Evolutionary conservation across 1,140 invertebrate genomes (phyloP), one percentile per base, ranked within the genome.

Genomic region (Brachionus angularis): DNA sequence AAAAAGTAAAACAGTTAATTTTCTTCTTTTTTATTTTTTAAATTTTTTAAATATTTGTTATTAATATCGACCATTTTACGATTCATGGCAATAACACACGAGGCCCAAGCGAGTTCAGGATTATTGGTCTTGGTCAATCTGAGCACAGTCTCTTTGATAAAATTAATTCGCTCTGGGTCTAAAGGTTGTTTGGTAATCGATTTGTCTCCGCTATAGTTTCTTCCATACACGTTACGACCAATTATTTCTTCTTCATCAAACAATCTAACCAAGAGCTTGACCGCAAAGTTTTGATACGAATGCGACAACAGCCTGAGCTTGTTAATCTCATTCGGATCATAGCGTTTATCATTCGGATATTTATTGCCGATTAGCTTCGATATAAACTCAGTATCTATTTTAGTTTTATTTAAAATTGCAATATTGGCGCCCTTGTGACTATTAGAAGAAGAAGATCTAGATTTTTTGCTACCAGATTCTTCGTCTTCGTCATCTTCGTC

Each of bases 381-480:
- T 67, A 67, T 67, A n/a, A 67, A 67, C 8, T 67, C 62, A 5
- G 62, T 67, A 42, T 67, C 62, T 47, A 67, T 67, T 67, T 67
- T 67, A 29, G 62, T 67, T 33, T 67, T 67, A 42, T 67, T 67
- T 21, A 67, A n/a, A 67, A 67, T 67, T 7, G 62, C 62, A 5
- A 47, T 67, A 12, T 67, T 47, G 3, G 29, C 47, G 10, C 62
- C 25, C 27, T 58, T 58, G 18, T 7, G 16, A 10, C 33, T 23
- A 0, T 33, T 10, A 3, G n/a, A n/a, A n/a, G n/a, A n/a, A n/a
- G n/a, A n/a, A n/a, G n/a, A n/a, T n/a, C n/a, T n/a, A n/a, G 53
- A 58, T 23, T 39, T 36, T 39, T 58, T 58, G 27, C 27, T 36
- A 1, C 53, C 53, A 39, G n/a, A n/a, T n/a, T n/a, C 36, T 58